A percentile compares a stretch with the other conserved stretches of the same genome.
Evolutionary conservation across 2,888 invertebrate species (phyloP).

Genomic region (Nephrocerus scutellatus): DNA sequence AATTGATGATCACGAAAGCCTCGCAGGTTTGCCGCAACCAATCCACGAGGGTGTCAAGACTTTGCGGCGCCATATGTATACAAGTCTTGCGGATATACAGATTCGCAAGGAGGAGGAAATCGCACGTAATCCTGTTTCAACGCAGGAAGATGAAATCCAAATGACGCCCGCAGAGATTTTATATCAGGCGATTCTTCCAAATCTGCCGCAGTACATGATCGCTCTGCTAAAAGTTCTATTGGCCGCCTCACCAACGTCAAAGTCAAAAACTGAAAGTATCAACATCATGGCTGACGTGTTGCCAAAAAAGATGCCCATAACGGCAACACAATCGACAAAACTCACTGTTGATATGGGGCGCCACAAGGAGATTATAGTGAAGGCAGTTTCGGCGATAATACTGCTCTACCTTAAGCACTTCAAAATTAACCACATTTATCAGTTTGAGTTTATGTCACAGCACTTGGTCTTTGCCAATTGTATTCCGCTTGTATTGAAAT

Average conservation of each 20-base stretch:
- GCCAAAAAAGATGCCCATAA: slow-evolving; percentile 96
- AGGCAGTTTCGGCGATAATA: slow-evolving; percentile 86
- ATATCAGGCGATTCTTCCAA: slow-evolving; percentile 91
- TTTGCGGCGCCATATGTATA: slow-evolving; percentile 80
- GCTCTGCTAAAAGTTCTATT: slow-evolving; percentile 91
- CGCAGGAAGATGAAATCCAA: slow-evolving; percentile 69
- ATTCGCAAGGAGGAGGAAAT: slow-evolving; percentile 87
- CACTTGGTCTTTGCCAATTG: slow-evolving; percentile 99
- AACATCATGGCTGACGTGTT: slow-evolving; percentile 97
- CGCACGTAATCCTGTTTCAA: slow-evolving; percentile 82
- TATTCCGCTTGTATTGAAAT: slow-evolving; percentile 94
- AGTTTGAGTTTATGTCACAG: slow-evolving; percentile 99
- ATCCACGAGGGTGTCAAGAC: slow-evolving; percentile 94
- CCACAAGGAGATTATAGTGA: slow-evolving; percentile 98
- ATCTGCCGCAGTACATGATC: slow-evolving; percentile 96
- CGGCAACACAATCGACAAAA: slow-evolving; percentile 89
- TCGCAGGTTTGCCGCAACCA: slow-evolving; percentile 92
- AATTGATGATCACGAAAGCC: slow-evolving; percentile 75
- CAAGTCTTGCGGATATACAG: slow-evolving; percentile 87
- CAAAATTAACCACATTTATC: slow-evolving; percentile 93
- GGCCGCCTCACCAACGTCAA: slow-evolving; percentile 98
- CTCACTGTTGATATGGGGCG: slow-evolving; percentile 95
- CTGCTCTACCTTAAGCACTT: slow-evolving; percentile 92
- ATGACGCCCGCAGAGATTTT: slow-evolving; percentile 81
- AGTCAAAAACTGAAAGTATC: slow-evolving; percentile 94